Conservation (phyloP, 2,888 invertebrate species). For the Rhagonycha fulva region DNA sequence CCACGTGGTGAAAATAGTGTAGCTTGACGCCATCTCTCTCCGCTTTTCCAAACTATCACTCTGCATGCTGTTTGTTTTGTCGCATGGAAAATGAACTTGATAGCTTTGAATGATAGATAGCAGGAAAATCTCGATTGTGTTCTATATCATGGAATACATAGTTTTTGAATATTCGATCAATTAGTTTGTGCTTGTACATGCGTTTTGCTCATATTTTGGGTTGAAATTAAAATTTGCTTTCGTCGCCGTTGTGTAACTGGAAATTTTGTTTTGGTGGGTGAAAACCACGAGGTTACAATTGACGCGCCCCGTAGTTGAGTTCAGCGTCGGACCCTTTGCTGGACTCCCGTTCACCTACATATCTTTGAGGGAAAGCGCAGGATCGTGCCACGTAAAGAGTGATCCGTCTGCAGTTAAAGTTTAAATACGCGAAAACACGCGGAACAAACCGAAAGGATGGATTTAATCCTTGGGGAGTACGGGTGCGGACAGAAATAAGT, state of each 20-base stretch:
- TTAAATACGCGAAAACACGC: constrained; percentile 41
- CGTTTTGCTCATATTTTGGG: neutral
- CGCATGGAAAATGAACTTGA: constrained; percentile 19
- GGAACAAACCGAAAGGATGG: constrained; percentile 43
- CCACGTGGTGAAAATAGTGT: neutral
- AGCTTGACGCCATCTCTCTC: constrained; percentile 13
- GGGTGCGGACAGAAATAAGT: constrained; percentile 49
- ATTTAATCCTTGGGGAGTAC: constrained; percentile 46
- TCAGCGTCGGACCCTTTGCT: constrained; percentile 21
- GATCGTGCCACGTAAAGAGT: constrained; percentile 31
- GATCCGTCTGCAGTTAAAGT: constrained; percentile 24
- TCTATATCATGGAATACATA: neutral
- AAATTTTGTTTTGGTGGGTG: neutral
- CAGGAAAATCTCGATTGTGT: constrained; percentile 12
- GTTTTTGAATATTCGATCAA: neutral
- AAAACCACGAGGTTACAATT: constrained; percentile 28
- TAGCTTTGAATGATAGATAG: constrained; percentile 21
- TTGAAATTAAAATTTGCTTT: neutral
- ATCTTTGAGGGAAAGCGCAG: constrained; percentile 31
- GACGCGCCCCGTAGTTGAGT: constrained; percentile 26
- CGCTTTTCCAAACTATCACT: constrained; percentile 12
- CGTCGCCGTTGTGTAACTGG: neutral
- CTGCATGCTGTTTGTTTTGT: constrained; percentile 10
- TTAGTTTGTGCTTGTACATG: neutral
- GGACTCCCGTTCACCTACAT: constrained; percentile 34